Base-by-base conservation (phyloP, 2,888 invertebrate genomes). In the Cremastinae sp. region DNA sequence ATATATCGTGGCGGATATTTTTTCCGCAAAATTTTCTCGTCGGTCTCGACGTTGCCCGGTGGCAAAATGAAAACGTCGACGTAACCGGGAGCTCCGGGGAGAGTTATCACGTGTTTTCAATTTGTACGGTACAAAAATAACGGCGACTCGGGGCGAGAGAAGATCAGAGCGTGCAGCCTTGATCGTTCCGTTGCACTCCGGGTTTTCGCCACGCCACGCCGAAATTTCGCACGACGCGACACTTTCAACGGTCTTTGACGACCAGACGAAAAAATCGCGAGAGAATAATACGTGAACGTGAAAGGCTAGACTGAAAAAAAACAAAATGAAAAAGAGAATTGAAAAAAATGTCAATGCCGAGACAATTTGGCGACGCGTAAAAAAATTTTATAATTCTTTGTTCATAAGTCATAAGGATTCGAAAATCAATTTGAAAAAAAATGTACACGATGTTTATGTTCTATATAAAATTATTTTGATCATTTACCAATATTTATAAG, bases 111-210 rank as follows among this genome's bases (percentile, higher is more conserved):
- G 61, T 71, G 71, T 75, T 66, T 75, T 71, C 75, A 75, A 61
- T 75, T 75, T 71, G 65, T 66, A 61, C 66, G 71, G 69, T 71
- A 66, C 56, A 49, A 71, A 75, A 71, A 71, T 61, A 75, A 61
- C 75, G 54, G 38, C 28, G 28, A 28, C 28, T 28, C 28, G 28
- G 38, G 71, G n/a, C 49, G 22, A 18, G 70, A 59, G 68, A 69
- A 58, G 22, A 69, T 69, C 38, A 49, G 45, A 66, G 66, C 20
- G 5, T 12, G 53, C 54, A 61, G 47, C 45, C 47, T 58, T 53
- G 36, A 68, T 73, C 73, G 73, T 56, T 64, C 14, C 71, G 62
- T 61, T 74, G 54, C 56, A 54, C 66, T 75, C 53, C 12, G 47
- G 20, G 14, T 59, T 75, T 28, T 61, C 8, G 61, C 41, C 49